Evolutionary conservation across 2,888 invertebrate species (phyloP), one percentile per base, ranked within the genome.

Genomic region (Chironomus tentans): DNA sequence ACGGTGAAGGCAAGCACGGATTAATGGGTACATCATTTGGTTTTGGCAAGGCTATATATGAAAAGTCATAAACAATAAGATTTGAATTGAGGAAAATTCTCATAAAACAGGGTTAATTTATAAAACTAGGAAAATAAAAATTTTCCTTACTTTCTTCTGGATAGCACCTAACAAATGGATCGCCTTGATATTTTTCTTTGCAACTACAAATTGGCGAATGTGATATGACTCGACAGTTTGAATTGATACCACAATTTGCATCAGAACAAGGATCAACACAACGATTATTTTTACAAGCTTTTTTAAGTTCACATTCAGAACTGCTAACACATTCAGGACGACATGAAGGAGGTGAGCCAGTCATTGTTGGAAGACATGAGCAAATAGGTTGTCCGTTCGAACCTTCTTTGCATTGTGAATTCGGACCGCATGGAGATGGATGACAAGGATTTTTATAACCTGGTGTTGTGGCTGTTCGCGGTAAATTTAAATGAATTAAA

Each of bases 371-470:
- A 76, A 89, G 22, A 80, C 94, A 95, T 0, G 93, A 92, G 82
- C 95, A 95, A 0, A 93, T 93, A 0, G 93, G 93, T 84, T 92
- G 92, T 4, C 10, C 50, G 5, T 50, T 50, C 5, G 28, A 28
- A 79, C 87, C 86, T 80, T 93, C 92, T 6, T 91, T 88, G 78
- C 95, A 95, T 81, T 93, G 91, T 81, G 94, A 93, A 82, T 94
- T 93, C 0, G 93, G 92, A 71, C 95, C 95, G 82, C 95, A 95
- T 0, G 95, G 94, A 24, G 92, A 90, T 73, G 93, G 50, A 50
- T 50, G 2, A 80, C 95, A 95, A 6, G 93, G 93, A 81, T 38
- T 38, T 38, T 38, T 4, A 24, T 6, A 65, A 2, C 10, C 38
- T 4, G 38, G 10, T 38, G 38, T 38, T 38, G 10, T 38, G 4